Evolutionary conservation across 2,113 vertebrate species (phyloP).

Genomic region (Coryphaenoides rupestris): DNA sequence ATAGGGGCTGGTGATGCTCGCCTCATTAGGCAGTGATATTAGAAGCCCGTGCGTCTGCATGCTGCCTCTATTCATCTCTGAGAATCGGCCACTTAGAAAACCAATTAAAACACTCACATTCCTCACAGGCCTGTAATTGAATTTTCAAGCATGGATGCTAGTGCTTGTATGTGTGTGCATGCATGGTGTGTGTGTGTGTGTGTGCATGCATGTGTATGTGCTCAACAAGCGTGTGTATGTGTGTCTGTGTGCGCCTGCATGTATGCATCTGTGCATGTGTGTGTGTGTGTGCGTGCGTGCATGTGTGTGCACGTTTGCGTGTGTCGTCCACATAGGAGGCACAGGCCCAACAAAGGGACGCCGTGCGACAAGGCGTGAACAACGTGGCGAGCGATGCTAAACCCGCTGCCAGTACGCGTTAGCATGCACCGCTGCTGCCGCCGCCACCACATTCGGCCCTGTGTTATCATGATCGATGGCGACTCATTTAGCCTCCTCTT

Average conservation of each 20-base stretch:
- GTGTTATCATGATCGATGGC: slow-evolving; percentile 65
- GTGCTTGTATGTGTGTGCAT: slow-evolving; percentile 1
- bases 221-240: slow-evolving; percentile 25
- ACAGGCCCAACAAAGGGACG: slow-evolving; percentile 31
- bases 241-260: background rate
- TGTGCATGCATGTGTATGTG: slow-evolving; percentile 9
- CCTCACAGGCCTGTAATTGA: slow-evolving; percentile 71
- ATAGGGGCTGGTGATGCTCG: slow-evolving; percentile 49
- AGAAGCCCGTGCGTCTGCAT: slow-evolving; percentile 61
- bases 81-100: slow-evolving; percentile 73
- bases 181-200: background rate
- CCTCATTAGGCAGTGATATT: slow-evolving; percentile 72
- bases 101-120: slow-evolving; percentile 74
- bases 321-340: background rate
- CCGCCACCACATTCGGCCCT: slow-evolving; percentile 28
- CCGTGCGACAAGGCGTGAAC: slow-evolving; percentile 34
- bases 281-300: background rate
- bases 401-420: slow-evolving; percentile 29
- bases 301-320: background rate
- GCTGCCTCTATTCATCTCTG: slow-evolving; percentile 67
- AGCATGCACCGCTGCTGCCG: slow-evolving; percentile 2
- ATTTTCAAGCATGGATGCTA: slow-evolving; percentile 55
- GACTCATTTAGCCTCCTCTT: slow-evolving; percentile 60
- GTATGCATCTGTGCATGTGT: background rate
- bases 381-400: slow-evolving; percentile 28